Percentiles rank a stretch among this genome's conserved stretches.
Evolutionary conservation across 2,888 invertebrate species (phyloP).

Genomic region (Chirona hameri): DNA sequence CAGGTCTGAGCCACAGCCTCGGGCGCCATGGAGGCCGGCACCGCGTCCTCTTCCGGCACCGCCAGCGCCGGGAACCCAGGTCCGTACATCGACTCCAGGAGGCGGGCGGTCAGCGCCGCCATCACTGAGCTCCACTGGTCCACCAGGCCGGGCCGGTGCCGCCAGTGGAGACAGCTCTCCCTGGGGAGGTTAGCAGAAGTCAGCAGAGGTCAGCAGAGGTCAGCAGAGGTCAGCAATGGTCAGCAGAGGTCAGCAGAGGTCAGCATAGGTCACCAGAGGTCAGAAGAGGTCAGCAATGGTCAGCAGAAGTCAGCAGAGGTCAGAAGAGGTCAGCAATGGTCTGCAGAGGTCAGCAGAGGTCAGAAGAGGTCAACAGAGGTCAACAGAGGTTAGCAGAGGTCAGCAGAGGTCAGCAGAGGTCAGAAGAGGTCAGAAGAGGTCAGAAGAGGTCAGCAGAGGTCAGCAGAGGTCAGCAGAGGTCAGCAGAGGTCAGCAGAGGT

Average conservation of each 20-base stretch:
- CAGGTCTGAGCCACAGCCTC: conserved; percentile 77
- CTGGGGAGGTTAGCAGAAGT: conserved; percentile 44
- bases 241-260: too few relatives aligned
- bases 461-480: too few relatives aligned
- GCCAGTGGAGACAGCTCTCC: conserved; percentile 88
- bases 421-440: too few relatives aligned
- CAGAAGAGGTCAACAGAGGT: neutral
- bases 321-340: neutral
- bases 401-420: too few relatives aligned
- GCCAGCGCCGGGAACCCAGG: conserved; percentile 53
- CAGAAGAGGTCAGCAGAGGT: too few relatives aligned
- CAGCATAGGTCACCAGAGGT: too few relatives aligned
- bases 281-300: neutral
- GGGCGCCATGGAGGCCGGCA: conserved; percentile 12
- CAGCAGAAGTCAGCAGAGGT: too few relatives aligned
- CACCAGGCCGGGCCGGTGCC: conserved; percentile 86
- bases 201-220: too few relatives aligned
- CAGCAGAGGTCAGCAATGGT: too few relatives aligned
- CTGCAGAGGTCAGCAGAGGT: neutral
- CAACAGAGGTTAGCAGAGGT: too few relatives aligned
- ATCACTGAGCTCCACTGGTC: conserved; percentile 95
- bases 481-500: too few relatives aligned
- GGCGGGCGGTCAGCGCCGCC: conserved; percentile 76
- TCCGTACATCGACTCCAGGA: conserved; percentile 84
- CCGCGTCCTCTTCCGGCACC: neutral